Base-by-base conservation (phyloP, 2,113 vertebrate genomes). In the Dipodomys spectabilis region DNA sequence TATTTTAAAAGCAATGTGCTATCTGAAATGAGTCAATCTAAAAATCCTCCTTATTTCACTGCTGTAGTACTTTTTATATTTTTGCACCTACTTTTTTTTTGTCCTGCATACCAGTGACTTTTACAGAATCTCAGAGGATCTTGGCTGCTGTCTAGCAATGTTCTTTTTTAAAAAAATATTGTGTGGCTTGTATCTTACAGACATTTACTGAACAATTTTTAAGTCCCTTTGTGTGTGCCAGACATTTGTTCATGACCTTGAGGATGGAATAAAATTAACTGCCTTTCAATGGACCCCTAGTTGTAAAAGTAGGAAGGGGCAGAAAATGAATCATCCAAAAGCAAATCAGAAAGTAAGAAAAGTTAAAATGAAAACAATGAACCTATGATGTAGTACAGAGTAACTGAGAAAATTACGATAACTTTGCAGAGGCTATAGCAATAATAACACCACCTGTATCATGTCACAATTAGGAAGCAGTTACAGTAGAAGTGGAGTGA, bases 1-100 rank as follows among this genome's bases (percentile, higher is more conserved):
- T 49, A 7, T 71, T 93, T 71, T 18, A 6, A 94, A 93, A 95
- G 27, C 30, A 79, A 75, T 39, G 15, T 65, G 32, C 10, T 75
- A 32, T 28, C 53, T 57, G 78, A 25, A 72, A 2, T n/a, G 6
- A 92, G 3, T 13, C 22, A 22, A 32, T 82, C 71, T 49, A 39
- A 86, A 19, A 90, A 60, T 79, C 25, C 5, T 45, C 23, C 15
- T 49, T 35, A 27, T 80, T 88, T 96, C 44, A 79, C 7, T 22
- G 16, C 6, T 32, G 18, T 7, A 71, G 32, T 87, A 53, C 44
- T 80, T 81, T 35, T 81, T 72, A 13, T 8, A 77, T 32, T 67
- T 81, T 5, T 30, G 78, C 79, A 57, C 15, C 53, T 57, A 57
- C 49, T 78, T 74, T 82, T 19, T 64, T 95, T 90, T 35, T 1